A percentile compares a stretch with the other conserved stretches of the same genome.
Evolutionary conservation across 2,797 vertebrate species (phyloP).

Genomic region (Ibycter americanus): DNA sequence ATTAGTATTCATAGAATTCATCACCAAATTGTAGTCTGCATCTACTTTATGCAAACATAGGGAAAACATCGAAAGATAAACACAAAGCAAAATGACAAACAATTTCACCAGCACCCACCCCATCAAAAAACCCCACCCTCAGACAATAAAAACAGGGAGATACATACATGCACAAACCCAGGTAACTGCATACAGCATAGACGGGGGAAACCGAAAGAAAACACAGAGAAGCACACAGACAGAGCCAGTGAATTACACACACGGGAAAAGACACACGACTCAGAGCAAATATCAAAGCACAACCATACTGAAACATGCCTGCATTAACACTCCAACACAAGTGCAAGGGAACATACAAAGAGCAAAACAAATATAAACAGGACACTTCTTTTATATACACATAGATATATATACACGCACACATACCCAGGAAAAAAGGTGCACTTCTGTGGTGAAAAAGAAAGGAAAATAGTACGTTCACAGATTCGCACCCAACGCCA

Average conservation of each 20-base stretch:
- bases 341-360: background rate
- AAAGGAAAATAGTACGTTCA: background rate
- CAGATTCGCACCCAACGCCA: background rate
- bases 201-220: background rate
- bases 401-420: background rate
- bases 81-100: conserved; percentile 73
- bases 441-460: background rate
- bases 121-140: background rate
- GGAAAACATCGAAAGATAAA: conserved; percentile 70
- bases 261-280: conserved; percentile 21
- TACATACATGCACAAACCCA: conserved; percentile 29
- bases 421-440: background rate
- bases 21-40: conserved; percentile 85
- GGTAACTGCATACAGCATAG: conserved; percentile 34
- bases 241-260: conserved; percentile 44
- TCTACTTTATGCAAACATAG: conserved; percentile 88
- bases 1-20: conserved; percentile 97
- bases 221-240: background rate
- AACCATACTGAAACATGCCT: background rate
- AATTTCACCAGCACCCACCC: conserved; percentile 35
- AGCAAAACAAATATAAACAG: background rate
- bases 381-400: background rate
- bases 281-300: conserved; percentile 10
- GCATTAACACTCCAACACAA: background rate
- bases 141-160: conserved; percentile 4